A percentile compares a stretch with the other conserved stretches of the same genome.
Conservation (phyloP, 2,113 vertebrate genomes). For the crab-eating macaque (Macaca fascicularis) region DNA sequence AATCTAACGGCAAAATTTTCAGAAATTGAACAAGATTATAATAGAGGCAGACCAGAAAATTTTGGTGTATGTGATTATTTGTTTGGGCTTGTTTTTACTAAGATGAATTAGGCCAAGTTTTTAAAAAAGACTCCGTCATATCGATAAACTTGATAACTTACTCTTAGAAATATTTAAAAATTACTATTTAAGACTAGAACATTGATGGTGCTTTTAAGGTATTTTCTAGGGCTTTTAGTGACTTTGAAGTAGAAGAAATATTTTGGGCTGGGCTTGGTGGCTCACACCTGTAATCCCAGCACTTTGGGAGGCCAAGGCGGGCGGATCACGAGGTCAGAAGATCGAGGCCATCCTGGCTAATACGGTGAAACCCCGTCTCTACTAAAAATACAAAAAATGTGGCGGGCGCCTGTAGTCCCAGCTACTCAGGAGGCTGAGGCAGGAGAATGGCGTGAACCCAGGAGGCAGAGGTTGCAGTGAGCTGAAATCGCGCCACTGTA, state of each 20-base stretch:
- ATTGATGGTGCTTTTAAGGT: neutral
- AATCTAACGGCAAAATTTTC: slow-evolving; percentile 19
- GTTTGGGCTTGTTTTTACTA: slow-evolving; percentile 56
- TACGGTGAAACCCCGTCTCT: too few species aligned
- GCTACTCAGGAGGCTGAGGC: too few species aligned
- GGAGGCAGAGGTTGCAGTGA: too few species aligned
- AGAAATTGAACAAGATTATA: slow-evolving; percentile 24
- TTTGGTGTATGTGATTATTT: neutral
- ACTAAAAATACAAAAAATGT: too few species aligned
- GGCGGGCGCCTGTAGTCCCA: too few species aligned
- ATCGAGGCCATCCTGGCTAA: too few species aligned
- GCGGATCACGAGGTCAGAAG: too few species aligned
- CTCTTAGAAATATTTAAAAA: neutral
- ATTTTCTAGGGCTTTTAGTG: neutral
- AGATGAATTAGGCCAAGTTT: slow-evolving; percentile 20
- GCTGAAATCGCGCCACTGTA: too few species aligned
- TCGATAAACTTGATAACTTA: neutral
- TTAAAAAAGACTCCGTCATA: neutral
- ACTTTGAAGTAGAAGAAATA: neutral
- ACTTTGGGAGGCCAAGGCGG: too few species aligned
- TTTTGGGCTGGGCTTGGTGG: neutral
- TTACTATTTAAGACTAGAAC: neutral
- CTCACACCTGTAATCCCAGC: too few species aligned
- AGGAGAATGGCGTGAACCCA: too few species aligned
- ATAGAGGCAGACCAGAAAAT: slow-evolving; percentile 51